Percentiles rank a stretch among this genome's conserved stretches.
Conservation (phyloP, 1,140 invertebrate species). For the Littorina saxatilis region DNA sequence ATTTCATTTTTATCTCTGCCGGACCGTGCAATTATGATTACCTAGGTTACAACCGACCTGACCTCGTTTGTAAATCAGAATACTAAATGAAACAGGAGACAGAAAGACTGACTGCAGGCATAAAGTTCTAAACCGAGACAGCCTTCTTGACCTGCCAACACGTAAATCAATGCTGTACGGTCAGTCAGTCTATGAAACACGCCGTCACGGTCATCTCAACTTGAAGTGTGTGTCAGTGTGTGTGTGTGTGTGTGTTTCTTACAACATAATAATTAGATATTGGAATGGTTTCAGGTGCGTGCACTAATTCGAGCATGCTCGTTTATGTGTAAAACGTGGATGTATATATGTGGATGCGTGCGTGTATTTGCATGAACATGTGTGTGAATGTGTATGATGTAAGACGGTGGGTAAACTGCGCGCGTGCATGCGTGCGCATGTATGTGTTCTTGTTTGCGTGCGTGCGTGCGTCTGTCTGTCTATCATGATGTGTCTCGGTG, state of each 20-base stretch:
- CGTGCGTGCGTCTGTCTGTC: background rate
- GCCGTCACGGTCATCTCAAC: background rate
- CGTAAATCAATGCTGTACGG: too few species aligned
- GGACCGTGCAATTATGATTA: too few species aligned
- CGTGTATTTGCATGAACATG: background rate
- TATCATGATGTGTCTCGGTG: background rate
- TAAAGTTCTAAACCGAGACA: too few species aligned
- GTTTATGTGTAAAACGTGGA: background rate
- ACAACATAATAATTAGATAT: too few species aligned
- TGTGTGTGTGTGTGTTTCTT: constrained; percentile 21
- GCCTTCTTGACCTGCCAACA: too few species aligned
- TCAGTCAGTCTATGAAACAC: too few species aligned
- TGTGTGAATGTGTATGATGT: background rate
- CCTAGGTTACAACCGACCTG: too few species aligned
- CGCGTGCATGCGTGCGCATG: background rate
- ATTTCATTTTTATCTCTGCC: too few species aligned
- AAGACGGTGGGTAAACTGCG: background rate
- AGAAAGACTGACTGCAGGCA: too few species aligned
- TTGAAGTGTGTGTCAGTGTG: background rate
- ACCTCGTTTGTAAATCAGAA: too few species aligned
- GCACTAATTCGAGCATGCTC: background rate
- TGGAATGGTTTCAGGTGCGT: background rate
- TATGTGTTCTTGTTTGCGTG: background rate
- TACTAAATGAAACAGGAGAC: too few species aligned
- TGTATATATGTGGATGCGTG: constrained; percentile 23